A percentile compares a stretch with the other conserved stretches of the same genome.
Evolutionary conservation across 2,113 vertebrate species (phyloP).

Genomic region (Cettia cetti): DNA sequence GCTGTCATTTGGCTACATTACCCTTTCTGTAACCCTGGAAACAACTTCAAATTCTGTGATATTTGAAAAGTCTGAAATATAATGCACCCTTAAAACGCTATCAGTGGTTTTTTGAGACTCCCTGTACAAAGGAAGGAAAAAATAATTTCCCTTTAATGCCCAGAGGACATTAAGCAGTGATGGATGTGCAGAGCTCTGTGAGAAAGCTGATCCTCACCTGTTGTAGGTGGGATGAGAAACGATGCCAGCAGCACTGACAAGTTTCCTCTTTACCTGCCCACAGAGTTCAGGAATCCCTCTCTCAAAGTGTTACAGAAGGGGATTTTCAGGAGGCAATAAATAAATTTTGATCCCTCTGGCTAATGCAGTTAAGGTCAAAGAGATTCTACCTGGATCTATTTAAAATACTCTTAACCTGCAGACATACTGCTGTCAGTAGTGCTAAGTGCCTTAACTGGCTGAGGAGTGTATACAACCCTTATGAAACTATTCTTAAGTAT

Average conservation of each 20-base stretch:
- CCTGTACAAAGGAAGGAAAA: background rate
- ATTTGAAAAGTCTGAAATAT: background rate
- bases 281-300: background rate
- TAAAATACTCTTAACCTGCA: constrained; percentile 37
- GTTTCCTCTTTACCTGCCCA: background rate
- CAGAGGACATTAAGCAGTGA: background rate
- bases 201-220: background rate
- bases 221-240: background rate
- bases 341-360: constrained; percentile 50
- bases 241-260: background rate
- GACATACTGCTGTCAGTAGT: constrained; percentile 28
- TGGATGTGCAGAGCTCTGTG: background rate
- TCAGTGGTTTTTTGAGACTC: background rate
- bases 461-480: constrained; percentile 36
- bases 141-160: background rate
- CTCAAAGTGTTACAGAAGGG: background rate
- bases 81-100: background rate
- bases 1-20: background rate
- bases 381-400: constrained; percentile 38
- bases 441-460: constrained; percentile 55
- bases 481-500: constrained; percentile 65
- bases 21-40: constrained; percentile 22
- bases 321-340: constrained; percentile 41
- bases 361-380: constrained; percentile 57
- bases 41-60: background rate